phyloP scores from a whole-genome alignment of 2,113 vertebrate genomes.

The Ornithorhynchus anatinus region DNA sequence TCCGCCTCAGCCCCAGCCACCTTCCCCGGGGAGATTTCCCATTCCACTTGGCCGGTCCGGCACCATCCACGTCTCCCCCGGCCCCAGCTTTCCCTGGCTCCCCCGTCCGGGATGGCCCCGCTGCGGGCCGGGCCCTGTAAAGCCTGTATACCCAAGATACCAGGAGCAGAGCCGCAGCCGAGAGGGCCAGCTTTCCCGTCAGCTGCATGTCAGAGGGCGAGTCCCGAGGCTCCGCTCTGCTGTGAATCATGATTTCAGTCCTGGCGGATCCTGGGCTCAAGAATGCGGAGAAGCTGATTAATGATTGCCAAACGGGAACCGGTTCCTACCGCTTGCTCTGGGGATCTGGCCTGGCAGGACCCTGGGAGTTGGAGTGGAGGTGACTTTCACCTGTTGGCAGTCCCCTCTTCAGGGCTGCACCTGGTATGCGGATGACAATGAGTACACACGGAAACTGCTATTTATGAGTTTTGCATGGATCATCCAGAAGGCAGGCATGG shows the following conservation, averaged over 20 bases:
- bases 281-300: conserved; percentile 70
- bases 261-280: neutral
- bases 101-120: rapidly evolving
- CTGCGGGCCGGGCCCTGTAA: conserved; percentile 72
- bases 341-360: conserved; percentile 8
- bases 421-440: neutral
- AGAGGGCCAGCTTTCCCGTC: conserved; percentile 79
- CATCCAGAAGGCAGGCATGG: neutral
- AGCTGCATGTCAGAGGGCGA: conserved; percentile 86
- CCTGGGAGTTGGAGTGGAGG: conserved; percentile 52
- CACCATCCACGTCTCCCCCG: neutral
- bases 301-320: conserved; percentile 62
- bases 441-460: neutral
- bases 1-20: neutral
- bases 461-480: neutral
- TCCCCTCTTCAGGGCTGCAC: neutral
- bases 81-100: rapidly evolving
- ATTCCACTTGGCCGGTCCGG: rapidly evolving
- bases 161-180: conserved; percentile 77
- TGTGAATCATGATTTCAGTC: conserved; percentile 55
- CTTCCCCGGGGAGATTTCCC: rapidly evolving
- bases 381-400: conserved; percentile 48
- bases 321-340: conserved; percentile 42
- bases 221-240: conserved; percentile 56
- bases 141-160: conserved; percentile 80